Conservation (phyloP, 2,113 vertebrate genomes). For the Daubentonia madagascariensis region DNA sequence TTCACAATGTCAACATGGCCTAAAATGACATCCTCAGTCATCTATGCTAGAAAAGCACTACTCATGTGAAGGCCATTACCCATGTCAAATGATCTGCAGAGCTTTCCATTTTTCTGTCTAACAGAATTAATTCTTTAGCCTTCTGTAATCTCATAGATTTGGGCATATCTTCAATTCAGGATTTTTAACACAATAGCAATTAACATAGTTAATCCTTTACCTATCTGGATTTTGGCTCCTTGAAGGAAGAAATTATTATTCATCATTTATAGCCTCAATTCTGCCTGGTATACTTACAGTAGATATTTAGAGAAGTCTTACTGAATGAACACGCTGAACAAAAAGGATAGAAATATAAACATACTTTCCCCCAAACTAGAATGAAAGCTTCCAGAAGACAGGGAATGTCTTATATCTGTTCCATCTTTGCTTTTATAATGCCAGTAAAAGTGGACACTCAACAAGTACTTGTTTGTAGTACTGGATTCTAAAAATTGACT, state of each 20-base stretch:
- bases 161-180: neutral
- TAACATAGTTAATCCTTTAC: neutral
- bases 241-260: conserved; percentile 2
- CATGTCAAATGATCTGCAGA: neutral
- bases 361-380: neutral
- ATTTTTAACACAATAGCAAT: neutral
- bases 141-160: neutral
- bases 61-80: neutral
- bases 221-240: neutral
- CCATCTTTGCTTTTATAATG: neutral
- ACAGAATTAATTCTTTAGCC: neutral
- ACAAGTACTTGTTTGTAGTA: neutral
- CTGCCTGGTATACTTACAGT: neutral
- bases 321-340: neutral
- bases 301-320: neutral
- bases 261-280: neutral
- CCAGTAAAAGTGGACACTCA: neutral
- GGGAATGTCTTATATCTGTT: neutral
- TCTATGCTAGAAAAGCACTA: neutral
- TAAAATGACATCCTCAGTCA: neutral
- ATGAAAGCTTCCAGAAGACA: neutral
- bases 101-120: neutral
- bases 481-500: neutral
- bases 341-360: neutral
- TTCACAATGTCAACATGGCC: neutral